A percentile compares a stretch with the other conserved stretches of the same genome.
These are phyloP conservation scores for Platycercus adscitus DNA, from an alignment of 2,113 vertebrate species.

Conservation along the genomic window DNA sequence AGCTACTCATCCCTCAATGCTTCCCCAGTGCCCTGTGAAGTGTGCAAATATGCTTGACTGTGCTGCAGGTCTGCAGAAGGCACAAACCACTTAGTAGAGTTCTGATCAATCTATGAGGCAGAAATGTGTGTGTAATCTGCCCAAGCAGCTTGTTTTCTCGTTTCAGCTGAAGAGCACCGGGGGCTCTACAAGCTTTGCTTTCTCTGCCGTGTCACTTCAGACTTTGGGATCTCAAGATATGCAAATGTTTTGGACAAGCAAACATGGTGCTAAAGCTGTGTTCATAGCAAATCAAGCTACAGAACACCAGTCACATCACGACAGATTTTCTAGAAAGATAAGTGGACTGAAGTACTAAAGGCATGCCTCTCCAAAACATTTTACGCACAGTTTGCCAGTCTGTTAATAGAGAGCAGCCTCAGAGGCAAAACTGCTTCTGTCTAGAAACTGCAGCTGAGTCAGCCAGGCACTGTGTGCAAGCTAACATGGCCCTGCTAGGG, in stretches of 20 bases:
- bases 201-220: background rate
- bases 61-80: background rate
- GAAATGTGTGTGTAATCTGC: background rate
- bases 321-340: background rate
- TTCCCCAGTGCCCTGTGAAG: background rate
- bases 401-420: background rate
- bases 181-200: background rate
- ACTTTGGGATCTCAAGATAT: background rate
- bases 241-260: constrained; percentile 36
- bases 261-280: background rate
- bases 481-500: background rate
- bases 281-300: background rate
- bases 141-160: background rate
- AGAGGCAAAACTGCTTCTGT: background rate
- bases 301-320: background rate
- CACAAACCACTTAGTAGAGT: background rate
- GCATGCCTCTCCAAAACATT: background rate
- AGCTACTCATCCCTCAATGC: background rate
- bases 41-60: background rate
- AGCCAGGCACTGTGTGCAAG: background rate
- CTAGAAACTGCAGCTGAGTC: background rate
- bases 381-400: background rate
- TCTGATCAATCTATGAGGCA: background rate
- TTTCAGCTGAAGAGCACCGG: background rate
- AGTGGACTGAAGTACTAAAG: background rate